Base-by-base conservation (phyloP, 2,888 invertebrate genomes). In the Nowickia ferox region DNA sequence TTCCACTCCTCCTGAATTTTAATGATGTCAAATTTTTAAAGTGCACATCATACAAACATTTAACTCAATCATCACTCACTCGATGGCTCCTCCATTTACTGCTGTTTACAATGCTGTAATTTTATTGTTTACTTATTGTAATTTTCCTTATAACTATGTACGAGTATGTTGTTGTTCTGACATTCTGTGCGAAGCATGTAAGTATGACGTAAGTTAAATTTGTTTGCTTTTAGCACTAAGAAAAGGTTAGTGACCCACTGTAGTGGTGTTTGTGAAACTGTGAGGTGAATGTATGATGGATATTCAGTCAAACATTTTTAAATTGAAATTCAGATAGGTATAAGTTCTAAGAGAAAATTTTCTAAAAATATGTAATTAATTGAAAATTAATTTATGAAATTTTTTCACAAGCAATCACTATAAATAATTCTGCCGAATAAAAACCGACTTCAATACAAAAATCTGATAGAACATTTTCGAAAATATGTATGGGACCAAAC, bases 121-220 rank as follows among this genome's bases (percentile, higher is more conserved):
- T 19, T 71, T 42, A 19, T 63, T 63, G 10, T 48, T 57, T 42
- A 30, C 51, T 9, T 63, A 53, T 44, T 22, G 46, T 38, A 38
- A 13, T 53, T 55, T 69, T 69, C 1, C 38, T 63, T 30, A 15
- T 30, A 65, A 44, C 38, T 38, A 61, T 48, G 17, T 48, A 51
- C 0, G 13, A 5, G 38, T 51, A 42, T 63, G 44, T 44, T 71
- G 46, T 51, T 63, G 38, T 57, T 57, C 40, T 9, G 22, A 68
- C 59, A 53, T 57, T 57, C 48, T 77, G 40, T 79, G 17, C 65
- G 40, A 80, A 51, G 30, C 30, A 30, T 30, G 74, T 78, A n/a
- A n/a, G n/a, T n/a, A 78, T 85, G 81, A 85, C 85, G 81, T 78
- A 85, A 85, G 74, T 65, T 46, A 55, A 61, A 61, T 61, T 61